Evolutionary conservation across 2,888 invertebrate genomes (phyloP), one percentile per base, ranked within the genome.

Genomic region (Metalampra italica): DNA sequence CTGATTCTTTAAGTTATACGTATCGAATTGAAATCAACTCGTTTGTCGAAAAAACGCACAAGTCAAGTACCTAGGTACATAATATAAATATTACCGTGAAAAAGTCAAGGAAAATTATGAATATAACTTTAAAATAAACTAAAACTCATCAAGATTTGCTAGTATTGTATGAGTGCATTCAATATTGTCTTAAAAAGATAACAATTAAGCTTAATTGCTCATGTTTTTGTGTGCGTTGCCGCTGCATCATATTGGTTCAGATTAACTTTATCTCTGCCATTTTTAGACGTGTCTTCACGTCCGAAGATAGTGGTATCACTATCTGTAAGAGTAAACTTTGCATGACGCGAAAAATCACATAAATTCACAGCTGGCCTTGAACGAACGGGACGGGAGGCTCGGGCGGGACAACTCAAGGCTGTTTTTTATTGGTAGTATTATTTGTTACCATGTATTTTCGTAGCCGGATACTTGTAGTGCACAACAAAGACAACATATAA

Each of bases 251-350:
- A 15, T 14, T 22, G 34, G 2, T 37, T 4, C 13, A 37, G 37
- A 37, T n/a, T 22, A 22, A 22, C 22, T 22, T 22, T 22, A 36
- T 36, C 36, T n/a, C 36, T 36, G 36, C 40, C 40, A 11, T 14
- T 29, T 40, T 9, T 22, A 22, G 40, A 12, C 37, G 12, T 13
- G 13, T 12, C 12, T n/a, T 37, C 11, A 11, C 29, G 12, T 14
- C n/a, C 11, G n/a, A 43, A 43, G 43, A 43, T 43, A 43, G n/a
- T 43, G 43, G 43, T 43, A 43, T 43, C 43, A 22, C 30, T 30
- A 14, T 15, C 13, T 3, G 22, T 36, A 1, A 36, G 36, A n/a
- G n/a, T n/a, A 36, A 32, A 32, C 32, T n/a, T 8, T 12, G 9
- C 29, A 30, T 43, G 43, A 43, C 43, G 32, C 30, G 12, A 43